Evolutionary conservation across 2,888 invertebrate genomes (phyloP), one percentile per base, ranked within the genome.

Genomic region (Drosophila longiperda): DNA sequence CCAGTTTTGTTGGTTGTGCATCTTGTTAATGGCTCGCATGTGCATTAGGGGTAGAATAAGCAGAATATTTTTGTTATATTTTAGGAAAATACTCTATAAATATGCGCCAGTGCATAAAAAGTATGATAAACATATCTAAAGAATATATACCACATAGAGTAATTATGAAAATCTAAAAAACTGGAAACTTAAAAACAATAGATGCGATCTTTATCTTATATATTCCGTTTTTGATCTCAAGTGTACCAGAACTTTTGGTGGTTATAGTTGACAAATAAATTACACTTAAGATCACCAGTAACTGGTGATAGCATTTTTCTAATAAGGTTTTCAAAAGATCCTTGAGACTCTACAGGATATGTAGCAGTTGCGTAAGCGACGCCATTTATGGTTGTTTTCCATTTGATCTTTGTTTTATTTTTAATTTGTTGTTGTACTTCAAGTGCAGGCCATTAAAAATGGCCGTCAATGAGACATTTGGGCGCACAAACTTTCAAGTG

Each of bases 381-480:
- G 29, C 11, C 34, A 38, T 68, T 67, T 17, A 66, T 66, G 53
- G 33, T 45, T 59, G 73, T 65, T 67, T 50, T 76, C 32, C 72
- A 75, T 75, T 68, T 78, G 66, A 26, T 26, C 4, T 78, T 40
- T n/a, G 11, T 53, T 29, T 36, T 36, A 26, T 59, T 33, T 42
- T 40, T 38, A 76, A 70, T 80, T 73, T 64, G 34, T 45, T 75
- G 78, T 66, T 71, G 52, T 75, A 59, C 78, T 66, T 73, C 77
- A 79, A 79, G 79, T 79, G 78, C 78, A 77, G 74, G 55, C 87
- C 84, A 84, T 83, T 87, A 84, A 83, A 83, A 83, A 83, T 87
- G 83, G 87, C 87, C 82, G 87, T 83, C 85, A 85, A 85, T 82
- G 86, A 86, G 77, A 80, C 84, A 83, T 80, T 86, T 80, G 88